These are phyloP conservation scores for Antidorcas marsupialis DNA, from an alignment of 2,113 vertebrate genomes.

Conservation along the genomic window DNA sequence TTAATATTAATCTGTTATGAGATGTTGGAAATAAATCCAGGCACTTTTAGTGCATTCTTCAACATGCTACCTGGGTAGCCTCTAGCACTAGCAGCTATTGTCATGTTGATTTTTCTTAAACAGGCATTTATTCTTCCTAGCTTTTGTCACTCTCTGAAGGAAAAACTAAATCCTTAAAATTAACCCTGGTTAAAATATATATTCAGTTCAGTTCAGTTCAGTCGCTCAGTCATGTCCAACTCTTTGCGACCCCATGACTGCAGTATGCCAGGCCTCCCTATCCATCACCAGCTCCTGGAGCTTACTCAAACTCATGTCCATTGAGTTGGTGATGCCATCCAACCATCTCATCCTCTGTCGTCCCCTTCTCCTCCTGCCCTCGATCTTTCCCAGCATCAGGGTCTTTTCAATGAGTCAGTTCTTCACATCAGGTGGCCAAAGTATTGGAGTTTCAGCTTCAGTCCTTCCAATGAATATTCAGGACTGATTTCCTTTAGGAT, in stretches of 20 bases:
- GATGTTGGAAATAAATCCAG: slow-evolving; percentile 71
- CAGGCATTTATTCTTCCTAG: not conserved
- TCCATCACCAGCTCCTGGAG: not conserved
- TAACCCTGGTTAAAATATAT: slow-evolving; percentile 2
- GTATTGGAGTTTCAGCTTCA: not conserved
- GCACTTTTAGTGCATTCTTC: slow-evolving; percentile 36
- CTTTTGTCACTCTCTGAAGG: slow-evolving; percentile 18
- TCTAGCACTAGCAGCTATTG: slow-evolving; percentile 13
- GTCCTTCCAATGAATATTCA: not conserved
- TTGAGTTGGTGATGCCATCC: no score
- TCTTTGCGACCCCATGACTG: not conserved
- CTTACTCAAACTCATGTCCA: not conserved
- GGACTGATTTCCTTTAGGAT: not conserved
- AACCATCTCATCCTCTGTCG: no score
- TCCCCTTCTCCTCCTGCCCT: no score
- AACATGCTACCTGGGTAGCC: slow-evolving; percentile 55
- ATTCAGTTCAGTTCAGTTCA: not conserved
- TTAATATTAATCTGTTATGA: slow-evolving; percentile 64
- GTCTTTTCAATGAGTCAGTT: not conserved
- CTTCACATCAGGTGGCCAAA: not conserved
- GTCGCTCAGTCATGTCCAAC: not conserved
- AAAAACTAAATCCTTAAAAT: slow-evolving; percentile 47
- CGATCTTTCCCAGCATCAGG: not conserved
- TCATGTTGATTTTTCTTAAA: slow-evolving; percentile 35
- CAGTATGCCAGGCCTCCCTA: not conserved